Percentiles rank a stretch among this genome's conserved stretches.
These are phyloP conservation scores for Nebria brevicollis DNA, from an alignment of 2,888 invertebrate genomes.

Conservation along the genomic window DNA sequence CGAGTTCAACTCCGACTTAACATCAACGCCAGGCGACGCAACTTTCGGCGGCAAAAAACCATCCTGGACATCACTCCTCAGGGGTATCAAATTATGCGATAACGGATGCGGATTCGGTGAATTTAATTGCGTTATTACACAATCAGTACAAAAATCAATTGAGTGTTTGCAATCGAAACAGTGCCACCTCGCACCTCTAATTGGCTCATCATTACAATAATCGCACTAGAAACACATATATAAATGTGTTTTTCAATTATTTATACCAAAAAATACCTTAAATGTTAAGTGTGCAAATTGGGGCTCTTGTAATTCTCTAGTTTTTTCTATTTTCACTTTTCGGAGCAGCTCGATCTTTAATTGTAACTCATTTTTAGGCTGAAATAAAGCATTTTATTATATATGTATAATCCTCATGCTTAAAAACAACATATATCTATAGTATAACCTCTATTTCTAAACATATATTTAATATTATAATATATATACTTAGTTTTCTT, in stretches of 20 bases:
- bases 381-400: not conserved
- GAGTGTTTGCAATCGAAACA: constrained; percentile 71
- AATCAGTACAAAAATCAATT: constrained; percentile 74
- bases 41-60: not conserved
- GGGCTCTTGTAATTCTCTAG: constrained; percentile 56
- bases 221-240: constrained; percentile 66
- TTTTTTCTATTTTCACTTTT: constrained; percentile 62
- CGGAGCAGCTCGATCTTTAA: constrained; percentile 62
- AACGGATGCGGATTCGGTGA: constrained; percentile 63
- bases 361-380: constrained; percentile 56
- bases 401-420: not conserved
- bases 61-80: constrained; percentile 52
- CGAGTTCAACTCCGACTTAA: constrained; percentile 3
- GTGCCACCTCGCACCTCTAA: constrained; percentile 75
- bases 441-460: no score
- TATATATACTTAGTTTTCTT: no score
- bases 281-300: constrained; percentile 62
- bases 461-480: no score
- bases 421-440: not conserved
- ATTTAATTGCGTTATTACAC: constrained; percentile 68
- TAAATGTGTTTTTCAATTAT: not conserved
- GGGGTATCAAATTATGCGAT: constrained; percentile 61
- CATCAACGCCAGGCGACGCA: not conserved
- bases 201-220: constrained; percentile 72
- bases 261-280: constrained; percentile 58